phyloP scores from a whole-genome alignment of 2,113 vertebrate species.

The Accipiter virgatus region DNA sequence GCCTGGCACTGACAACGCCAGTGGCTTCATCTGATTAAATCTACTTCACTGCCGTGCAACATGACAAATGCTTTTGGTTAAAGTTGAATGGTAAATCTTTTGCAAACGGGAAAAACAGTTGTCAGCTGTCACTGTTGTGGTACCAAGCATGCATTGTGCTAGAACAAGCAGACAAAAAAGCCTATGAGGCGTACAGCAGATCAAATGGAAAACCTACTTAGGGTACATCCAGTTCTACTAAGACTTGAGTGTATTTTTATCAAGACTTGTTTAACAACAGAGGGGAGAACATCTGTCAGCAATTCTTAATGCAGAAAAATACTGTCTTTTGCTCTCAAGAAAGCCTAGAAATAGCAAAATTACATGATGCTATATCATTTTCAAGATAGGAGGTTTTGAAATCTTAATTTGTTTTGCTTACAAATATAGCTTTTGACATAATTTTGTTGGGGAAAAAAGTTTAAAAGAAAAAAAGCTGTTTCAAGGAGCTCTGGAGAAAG shows the following conservation, averaged over 20 bases:
- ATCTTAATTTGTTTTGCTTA: background rate
- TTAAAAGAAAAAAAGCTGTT: background rate
- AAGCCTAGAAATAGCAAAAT: background rate
- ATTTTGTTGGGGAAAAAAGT: background rate
- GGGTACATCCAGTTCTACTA: background rate
- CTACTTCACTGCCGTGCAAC: constrained; percentile 43
- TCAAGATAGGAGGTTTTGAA: background rate
- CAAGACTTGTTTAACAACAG: constrained; percentile 13
- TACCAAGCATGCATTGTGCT: background rate
- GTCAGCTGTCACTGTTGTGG: constrained; percentile 41
- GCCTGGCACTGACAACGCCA: background rate
- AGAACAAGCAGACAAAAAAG: constrained; percentile 29
- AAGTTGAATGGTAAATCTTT: constrained; percentile 48
- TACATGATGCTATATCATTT: background rate
- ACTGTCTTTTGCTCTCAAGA: background rate
- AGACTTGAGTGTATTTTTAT: background rate
- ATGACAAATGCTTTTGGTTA: constrained; percentile 44
- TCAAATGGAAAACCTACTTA: background rate
- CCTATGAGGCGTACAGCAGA: background rate
- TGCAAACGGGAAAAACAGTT: constrained; percentile 41
- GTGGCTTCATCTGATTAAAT: constrained; percentile 35
- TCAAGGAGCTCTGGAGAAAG: background rate
- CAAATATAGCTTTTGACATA: background rate
- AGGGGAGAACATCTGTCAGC: constrained; percentile 22
- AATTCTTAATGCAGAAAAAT: background rate